phyloP scores from a whole-genome alignment of 2,797 vertebrate genomes.

The Myripristis jacobus region DNA sequence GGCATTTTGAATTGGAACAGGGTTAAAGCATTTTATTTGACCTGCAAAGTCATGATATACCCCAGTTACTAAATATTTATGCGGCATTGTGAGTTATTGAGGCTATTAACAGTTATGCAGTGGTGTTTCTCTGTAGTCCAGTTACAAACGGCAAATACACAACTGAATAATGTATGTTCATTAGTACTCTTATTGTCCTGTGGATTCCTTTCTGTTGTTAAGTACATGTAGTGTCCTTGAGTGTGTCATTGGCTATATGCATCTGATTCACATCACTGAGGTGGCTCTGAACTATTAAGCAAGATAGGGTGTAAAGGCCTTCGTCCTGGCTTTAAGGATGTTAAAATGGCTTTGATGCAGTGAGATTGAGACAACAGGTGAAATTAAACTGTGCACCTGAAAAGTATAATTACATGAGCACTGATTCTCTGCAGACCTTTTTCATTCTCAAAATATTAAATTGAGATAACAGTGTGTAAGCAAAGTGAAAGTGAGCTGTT shows the following conservation, averaged over 20 bases:
- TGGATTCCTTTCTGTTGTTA: slow-evolving; percentile 50
- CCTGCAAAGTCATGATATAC: neutral
- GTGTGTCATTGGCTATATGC: slow-evolving; percentile 76
- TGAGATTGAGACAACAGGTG: neutral
- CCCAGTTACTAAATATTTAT: too few relatives aligned
- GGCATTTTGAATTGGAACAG: slow-evolving; percentile 8
- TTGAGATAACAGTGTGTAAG: neutral
- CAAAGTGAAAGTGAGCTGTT: neutral
- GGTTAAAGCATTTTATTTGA: neutral
- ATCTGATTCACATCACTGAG: slow-evolving; percentile 59
- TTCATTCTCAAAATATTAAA: neutral
- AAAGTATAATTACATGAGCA: neutral
- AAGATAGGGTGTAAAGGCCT: slow-evolving; percentile 31
- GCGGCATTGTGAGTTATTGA: neutral
- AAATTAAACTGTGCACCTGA: neutral
- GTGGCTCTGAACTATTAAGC: slow-evolving; percentile 37
- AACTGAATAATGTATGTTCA: slow-evolving; percentile 20
- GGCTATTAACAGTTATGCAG: neutral
- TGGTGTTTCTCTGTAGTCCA: neutral
- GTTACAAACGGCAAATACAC: slow-evolving; percentile 9
- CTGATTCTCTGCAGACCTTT: neutral
- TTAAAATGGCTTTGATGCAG: neutral
- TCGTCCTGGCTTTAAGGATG: slow-evolving; percentile 3
- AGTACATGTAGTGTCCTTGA: slow-evolving; percentile 75
- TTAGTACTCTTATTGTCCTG: slow-evolving; percentile 40